These are phyloP conservation scores for Platyscapa corneri DNA, from an alignment of 1,140 invertebrate species.

Conservation along the genomic window DNA sequence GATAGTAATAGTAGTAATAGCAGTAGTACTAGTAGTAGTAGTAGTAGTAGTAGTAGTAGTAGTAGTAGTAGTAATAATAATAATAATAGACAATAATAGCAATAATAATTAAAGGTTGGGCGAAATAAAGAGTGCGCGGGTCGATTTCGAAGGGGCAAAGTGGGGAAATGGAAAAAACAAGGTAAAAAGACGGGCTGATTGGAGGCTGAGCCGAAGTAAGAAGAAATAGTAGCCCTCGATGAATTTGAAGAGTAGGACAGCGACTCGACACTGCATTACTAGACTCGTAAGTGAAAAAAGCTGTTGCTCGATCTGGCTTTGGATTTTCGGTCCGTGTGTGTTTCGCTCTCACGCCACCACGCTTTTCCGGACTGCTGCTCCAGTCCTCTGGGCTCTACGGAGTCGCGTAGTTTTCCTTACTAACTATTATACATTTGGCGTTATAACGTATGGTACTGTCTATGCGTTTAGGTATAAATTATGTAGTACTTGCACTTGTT, in stretches of 20 bases:
- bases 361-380: constrained; percentile 51
- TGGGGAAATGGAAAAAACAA: not conserved
- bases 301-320: constrained; percentile 54
- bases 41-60: no score
- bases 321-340: constrained; percentile 41
- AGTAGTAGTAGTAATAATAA: no score
- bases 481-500: constrained; percentile 64
- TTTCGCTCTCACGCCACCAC: constrained; percentile 40
- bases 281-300: constrained; percentile 42
- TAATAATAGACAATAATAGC: no score
- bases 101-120: no score
- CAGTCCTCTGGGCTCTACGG: constrained; percentile 54
- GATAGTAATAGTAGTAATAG: no score
- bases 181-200: no score
- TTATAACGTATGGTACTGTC: constrained; percentile 73
- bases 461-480: constrained; percentile 73
- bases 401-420: constrained; percentile 60
- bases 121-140: no score
- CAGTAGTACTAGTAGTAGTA: no score
- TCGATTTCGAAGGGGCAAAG: not conserved
- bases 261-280: constrained; percentile 46
- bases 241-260: constrained; percentile 9
- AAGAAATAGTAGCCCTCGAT: not conserved
- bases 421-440: constrained; percentile 75
- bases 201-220: not conserved